Percentiles rank a stretch among this genome's conserved stretches.
These are phyloP conservation scores for Cynoglossus semilaevis DNA, from an alignment of 2,113 vertebrate genomes.

Conservation along the genomic window DNA sequence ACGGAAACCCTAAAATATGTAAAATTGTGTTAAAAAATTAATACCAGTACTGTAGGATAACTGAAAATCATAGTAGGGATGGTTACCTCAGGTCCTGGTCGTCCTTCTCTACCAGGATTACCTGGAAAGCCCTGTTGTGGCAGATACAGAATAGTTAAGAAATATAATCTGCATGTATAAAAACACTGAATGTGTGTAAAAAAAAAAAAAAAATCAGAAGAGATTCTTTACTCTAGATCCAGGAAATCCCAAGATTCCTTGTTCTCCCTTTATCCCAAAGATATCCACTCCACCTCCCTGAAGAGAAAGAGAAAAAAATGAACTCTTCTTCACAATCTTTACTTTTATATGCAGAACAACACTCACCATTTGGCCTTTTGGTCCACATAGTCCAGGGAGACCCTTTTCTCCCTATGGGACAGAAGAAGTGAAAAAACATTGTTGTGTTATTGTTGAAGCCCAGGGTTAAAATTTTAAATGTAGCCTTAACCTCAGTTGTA, in stretches of 20 bases:
- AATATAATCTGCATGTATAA: background rate
- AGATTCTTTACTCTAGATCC: slow-evolving; percentile 37
- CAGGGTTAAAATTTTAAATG: too few species aligned
- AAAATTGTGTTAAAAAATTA: slow-evolving; percentile 4
- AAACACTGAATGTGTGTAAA: background rate
- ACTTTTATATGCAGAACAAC: background rate
- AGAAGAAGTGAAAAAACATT: background rate
- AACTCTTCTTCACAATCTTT: background rate
- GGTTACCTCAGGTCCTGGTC: slow-evolving; percentile 41
- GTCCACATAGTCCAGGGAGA: slow-evolving; percentile 53
- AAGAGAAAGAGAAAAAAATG: background rate
- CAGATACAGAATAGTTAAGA: background rate
- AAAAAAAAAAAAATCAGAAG: background rate
- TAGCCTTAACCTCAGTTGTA: too few species aligned
- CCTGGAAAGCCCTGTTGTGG: slow-evolving; percentile 43
- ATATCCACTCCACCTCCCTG: slow-evolving; percentile 25
- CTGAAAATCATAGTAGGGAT: background rate
- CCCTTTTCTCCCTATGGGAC: slow-evolving; percentile 52
- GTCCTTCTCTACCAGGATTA: slow-evolving; percentile 37
- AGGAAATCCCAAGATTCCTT: slow-evolving; percentile 54
- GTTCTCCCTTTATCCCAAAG: slow-evolving; percentile 48
- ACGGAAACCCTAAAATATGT: slow-evolving; percentile 31
- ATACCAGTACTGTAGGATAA: background rate
- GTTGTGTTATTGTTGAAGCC: too few species aligned
- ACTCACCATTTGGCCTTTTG: slow-evolving; percentile 41